Conservation (phyloP, 2,888 invertebrate genomes). For the Cephus pygmeus region DNA sequence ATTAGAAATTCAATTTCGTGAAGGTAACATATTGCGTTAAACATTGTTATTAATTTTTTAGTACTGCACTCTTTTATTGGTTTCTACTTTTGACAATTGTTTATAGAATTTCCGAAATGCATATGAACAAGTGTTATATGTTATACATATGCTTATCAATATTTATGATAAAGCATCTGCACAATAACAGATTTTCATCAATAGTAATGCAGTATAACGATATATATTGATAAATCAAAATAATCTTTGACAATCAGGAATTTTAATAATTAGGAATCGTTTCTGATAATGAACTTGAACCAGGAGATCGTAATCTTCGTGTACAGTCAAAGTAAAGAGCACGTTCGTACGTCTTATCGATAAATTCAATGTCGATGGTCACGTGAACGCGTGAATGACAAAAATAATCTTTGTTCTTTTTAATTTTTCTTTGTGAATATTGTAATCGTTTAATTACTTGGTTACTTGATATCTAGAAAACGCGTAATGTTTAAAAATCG, state of each 20-base stretch:
- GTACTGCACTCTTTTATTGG: neutral
- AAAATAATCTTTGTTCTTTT: neutral
- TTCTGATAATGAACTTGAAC: neutral
- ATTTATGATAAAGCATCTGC: neutral
- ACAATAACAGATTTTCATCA: neutral
- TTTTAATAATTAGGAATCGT: neutral
- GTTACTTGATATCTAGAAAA: too few relatives aligned
- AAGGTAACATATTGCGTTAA: neutral
- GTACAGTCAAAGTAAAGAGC: neutral
- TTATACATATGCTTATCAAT: neutral
- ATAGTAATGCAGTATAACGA: neutral
- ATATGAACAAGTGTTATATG: neutral
- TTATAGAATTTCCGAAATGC: neutral
- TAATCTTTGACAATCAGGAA: neutral
- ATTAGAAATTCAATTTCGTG: neutral
- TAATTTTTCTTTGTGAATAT: neutral
- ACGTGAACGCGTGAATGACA: neutral
- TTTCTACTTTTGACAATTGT: neutral
- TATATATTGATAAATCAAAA: neutral
- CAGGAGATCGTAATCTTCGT: neutral
- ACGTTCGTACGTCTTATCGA: neutral
- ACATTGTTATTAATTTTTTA: neutral
- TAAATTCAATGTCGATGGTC: neutral
- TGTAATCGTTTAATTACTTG: neutral
- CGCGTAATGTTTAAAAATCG: neutral